phyloP scores from a whole-genome alignment of 1,140 invertebrate genomes.

The Bombus fervidus region DNA sequence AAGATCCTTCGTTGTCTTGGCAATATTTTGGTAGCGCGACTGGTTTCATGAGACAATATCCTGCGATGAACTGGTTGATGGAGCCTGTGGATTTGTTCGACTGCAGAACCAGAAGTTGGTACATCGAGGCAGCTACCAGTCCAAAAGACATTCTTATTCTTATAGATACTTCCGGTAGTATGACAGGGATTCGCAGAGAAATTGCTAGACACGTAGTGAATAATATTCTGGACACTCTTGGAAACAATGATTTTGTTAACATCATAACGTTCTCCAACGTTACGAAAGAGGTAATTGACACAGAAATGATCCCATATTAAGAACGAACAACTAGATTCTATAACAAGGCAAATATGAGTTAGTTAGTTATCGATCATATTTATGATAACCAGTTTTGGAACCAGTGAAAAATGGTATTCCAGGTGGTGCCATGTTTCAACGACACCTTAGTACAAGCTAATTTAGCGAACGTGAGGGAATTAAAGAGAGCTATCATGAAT shows the following conservation, averaged over 20 bases:
- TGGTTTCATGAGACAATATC: constrained; percentile 97
- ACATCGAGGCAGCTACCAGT: constrained; percentile 97
- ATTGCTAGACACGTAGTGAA: constrained; percentile 97
- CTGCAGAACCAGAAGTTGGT: constrained; percentile 94
- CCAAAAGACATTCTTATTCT: constrained; percentile 98
- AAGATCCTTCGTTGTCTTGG: constrained; percentile 95
- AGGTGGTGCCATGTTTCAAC: constrained; percentile 93
- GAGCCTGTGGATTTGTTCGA: constrained; percentile 93
- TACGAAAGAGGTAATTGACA: constrained; percentile 84
- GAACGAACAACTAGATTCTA: too few relatives aligned
- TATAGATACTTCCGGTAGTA: constrained; percentile 97
- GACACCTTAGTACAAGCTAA: constrained; percentile 95
- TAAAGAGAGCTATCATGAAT: constrained; percentile 90
- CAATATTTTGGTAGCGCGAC: constrained; percentile 98
- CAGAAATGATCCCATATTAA: not conserved
- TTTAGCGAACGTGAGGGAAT: constrained; percentile 92
- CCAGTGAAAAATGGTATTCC: not conserved
- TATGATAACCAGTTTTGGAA: too few relatives aligned
- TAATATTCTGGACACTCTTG: constrained; percentile 97
- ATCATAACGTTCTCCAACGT: constrained; percentile 93
- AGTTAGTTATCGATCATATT: too few relatives aligned
- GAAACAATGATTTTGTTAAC: constrained; percentile 99
- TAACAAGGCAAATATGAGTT: too few relatives aligned
- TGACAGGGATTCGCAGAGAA: constrained; percentile 96
- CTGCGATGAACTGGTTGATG: constrained; percentile 89